Percentiles rank a stretch among this genome's conserved stretches.
Evolutionary conservation across 2,797 vertebrate genomes (phyloP).

Genomic region (Lutjanus campechanus): DNA sequence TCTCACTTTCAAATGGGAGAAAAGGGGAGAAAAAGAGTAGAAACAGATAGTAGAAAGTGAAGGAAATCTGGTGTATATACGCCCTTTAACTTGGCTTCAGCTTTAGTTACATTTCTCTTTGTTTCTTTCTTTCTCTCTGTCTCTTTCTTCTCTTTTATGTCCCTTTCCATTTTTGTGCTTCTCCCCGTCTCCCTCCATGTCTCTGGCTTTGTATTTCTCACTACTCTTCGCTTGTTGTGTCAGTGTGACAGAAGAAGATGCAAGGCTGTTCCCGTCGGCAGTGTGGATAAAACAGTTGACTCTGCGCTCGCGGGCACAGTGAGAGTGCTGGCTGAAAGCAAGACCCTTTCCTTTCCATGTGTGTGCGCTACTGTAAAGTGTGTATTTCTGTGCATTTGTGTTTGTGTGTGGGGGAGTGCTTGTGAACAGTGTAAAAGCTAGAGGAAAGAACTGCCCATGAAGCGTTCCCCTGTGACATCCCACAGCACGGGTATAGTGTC

Average conservation of each 20-base stretch:
- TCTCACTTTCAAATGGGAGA: slow-evolving; percentile 21
- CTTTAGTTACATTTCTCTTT: slow-evolving; percentile 10
- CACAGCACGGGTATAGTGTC: not conserved
- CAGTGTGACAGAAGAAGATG: slow-evolving; percentile 78
- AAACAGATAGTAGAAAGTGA: slow-evolving; percentile 18
- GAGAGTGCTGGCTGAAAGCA: slow-evolving; percentile 58
- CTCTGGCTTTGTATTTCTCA: slow-evolving; percentile 60
- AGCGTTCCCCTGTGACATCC: slow-evolving; percentile 28
- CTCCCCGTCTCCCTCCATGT: slow-evolving; percentile 18
- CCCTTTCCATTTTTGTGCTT: slow-evolving; percentile 20
- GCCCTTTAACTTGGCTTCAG: slow-evolving; percentile 16
- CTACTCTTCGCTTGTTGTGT: slow-evolving; percentile 72
- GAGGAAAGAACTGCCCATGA: slow-evolving; percentile 22
- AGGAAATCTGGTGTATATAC: slow-evolving; percentile 25
- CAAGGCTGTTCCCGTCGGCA: slow-evolving; percentile 68
- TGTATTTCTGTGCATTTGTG: slow-evolving; percentile 18
- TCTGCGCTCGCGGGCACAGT: slow-evolving; percentile 67
- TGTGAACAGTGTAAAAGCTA: slow-evolving; percentile 25
- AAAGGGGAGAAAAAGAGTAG: not conserved
- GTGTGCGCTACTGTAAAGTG: slow-evolving; percentile 14
- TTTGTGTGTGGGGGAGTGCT: not conserved
- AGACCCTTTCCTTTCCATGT: slow-evolving; percentile 48
- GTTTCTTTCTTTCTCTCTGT: slow-evolving; percentile 12
- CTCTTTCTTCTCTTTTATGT: slow-evolving; percentile 32
- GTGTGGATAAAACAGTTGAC: slow-evolving; percentile 80